Evolutionary conservation across 2,113 vertebrate species (phyloP), one percentile per base, ranked within the genome.

Genomic region (Channa maculata): DNA sequence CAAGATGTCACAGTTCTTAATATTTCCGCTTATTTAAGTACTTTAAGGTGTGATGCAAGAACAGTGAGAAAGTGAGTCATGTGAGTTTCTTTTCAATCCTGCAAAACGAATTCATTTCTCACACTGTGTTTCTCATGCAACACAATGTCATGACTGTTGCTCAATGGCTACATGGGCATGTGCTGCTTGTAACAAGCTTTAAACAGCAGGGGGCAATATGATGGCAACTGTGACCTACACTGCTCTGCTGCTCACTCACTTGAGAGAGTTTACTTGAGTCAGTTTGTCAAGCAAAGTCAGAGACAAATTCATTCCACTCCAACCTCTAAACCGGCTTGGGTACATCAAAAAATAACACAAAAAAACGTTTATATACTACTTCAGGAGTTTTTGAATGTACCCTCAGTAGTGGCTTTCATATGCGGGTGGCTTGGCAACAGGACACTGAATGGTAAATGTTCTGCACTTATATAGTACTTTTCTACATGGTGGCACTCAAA

Each of bases 121-220:
- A 46, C 33, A 10, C 24, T 34, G 5, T 24, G 4, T 72, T 62
- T 51, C 41, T 68, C 41, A 24, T 44, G 60, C 39, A 38, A 1
- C 15, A 49, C 7, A 6, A 11, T 34, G 46, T 38, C 11, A 1
- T 24, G 10, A 11, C 7, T 58, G 36, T 71, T 77, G 77, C 75
- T 71, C 60, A 75, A 38, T 5, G 39, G 68, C 43, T 34, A 2
- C 2, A 41, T 24, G 24, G 24, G 24, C 54, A n/a, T 12, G 3
- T 44, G 13, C 54, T 2, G 45, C 43, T 58, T 76, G 48, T 86
- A 8, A n/a, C 77, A 0, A 7, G 60, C 8, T 43, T 41, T 51
- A 65, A 77, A 75, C 89, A 93, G 87, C 75, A 92, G 89, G 83
- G 77, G 87, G 91, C 88, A 43, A 75, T 48, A 71, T 88, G 57